phyloP scores from a whole-genome alignment of 2,797 vertebrate genomes.

The Avahi laniger region DNA sequence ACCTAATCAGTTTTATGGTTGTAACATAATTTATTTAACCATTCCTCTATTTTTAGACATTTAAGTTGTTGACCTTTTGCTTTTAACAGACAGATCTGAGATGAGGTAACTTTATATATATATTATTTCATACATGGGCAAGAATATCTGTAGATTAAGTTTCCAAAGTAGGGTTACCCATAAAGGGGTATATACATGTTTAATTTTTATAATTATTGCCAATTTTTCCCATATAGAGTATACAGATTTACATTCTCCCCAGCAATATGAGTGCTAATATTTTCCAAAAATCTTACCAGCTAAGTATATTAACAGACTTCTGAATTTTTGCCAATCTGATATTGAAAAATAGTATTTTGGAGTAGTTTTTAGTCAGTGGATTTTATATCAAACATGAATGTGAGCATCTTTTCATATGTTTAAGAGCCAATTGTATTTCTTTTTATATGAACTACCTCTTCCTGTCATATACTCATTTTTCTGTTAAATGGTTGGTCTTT shows the following conservation, averaged over 20 bases:
- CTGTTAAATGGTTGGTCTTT: not conserved
- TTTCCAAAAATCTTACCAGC: not conserved
- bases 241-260: not conserved
- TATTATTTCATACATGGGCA: not conserved
- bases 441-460: not conserved
- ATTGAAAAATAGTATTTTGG: not conserved
- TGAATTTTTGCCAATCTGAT: not conserved
- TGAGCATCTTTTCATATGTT: not conserved
- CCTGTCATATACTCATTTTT: not conserved
- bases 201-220: not conserved
- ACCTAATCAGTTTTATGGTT: not conserved
- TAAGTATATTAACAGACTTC: not conserved
- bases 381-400: not conserved
- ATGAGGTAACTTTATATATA: not conserved
- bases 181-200: not conserved
- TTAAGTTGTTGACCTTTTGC: not conserved
- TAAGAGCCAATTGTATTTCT: not conserved
- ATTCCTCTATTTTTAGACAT: not conserved
- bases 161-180: not conserved
- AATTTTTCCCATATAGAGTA: not conserved
- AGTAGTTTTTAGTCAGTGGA: conserved; percentile 8
- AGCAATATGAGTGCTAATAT: not conserved
- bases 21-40: not conserved
- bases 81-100: not conserved
- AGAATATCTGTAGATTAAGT: not conserved